Base-by-base conservation (phyloP, 1,140 invertebrate genomes). In the Drosophila rufa region DNA sequence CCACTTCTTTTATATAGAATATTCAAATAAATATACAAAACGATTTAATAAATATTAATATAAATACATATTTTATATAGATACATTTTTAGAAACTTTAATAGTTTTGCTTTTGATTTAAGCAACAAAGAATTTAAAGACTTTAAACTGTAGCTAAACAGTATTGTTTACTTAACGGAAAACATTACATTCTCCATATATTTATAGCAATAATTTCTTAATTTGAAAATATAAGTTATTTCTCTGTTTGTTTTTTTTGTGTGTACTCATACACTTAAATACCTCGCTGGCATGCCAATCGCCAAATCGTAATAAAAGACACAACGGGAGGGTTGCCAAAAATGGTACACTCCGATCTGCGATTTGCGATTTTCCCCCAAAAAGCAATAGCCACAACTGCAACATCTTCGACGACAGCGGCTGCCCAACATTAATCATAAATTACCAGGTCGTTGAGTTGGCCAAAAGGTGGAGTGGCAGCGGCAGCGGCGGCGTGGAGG, bases 361-460 rank as follows among this genome's bases (percentile, higher is more conserved):
- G 50, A 22, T 33, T 11, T 33, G 27, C 6, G 80, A 66, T 68
- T 84, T 80, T 40, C 40, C 45, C 48, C 42, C 53, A 56, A 62
- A 62, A 30, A 27, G 42, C 62, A 60, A 47, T 30, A 60, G 43
- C 60, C 55, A 62, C 47, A 56, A 42, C 46, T 47, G 46, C 47
- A 67, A 75, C 80, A 78, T 76, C 67, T 64, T 71, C 77, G 66
- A 60, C 62, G 75, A 79, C 59, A 79, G 68, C 79, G 71, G 59
- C 83, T 79, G 79, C 69, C 71, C 67, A 78, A 89, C 85, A 90
- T 90, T 90, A 90, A 90, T 90, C 85, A 90, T 90, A 90, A 90
- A 90, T 90, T 90, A 90, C 85, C 85, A 90, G 82, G 68, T 91
- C 79, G 85, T 90, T 90, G 85, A 90, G 85, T 86, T 79, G 68